phyloP scores from a whole-genome alignment of 53 echinoderm and acorn worm species.

The Patiria pectinifera region DNA sequence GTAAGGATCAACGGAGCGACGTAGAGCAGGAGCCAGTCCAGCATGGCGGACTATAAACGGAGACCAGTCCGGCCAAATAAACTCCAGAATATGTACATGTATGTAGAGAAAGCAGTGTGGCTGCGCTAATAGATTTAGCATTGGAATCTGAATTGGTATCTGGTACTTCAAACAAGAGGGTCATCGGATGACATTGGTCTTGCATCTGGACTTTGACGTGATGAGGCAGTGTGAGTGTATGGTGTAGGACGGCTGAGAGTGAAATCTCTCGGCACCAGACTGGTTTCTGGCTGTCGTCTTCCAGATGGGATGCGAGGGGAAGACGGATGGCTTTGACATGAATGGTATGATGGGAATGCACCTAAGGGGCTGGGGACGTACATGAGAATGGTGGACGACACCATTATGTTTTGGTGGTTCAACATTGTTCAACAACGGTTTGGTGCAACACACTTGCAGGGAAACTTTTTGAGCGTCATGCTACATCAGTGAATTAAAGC shows the following conservation, averaged over 20 bases:
- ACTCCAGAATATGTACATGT: background rate
- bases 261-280: constrained; percentile 21
- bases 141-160: constrained; percentile 23
- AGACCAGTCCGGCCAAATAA: constrained; percentile 47
- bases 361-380: constrained; percentile 8
- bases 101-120: background rate
- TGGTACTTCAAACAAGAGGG: constrained; percentile 14
- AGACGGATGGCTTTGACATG: constrained; percentile 31
- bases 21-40: constrained; percentile 41
- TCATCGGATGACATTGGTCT: background rate
- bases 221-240: background rate
- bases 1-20: constrained; percentile 44
- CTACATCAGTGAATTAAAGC: background rate
- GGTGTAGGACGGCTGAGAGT: background rate
- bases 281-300: constrained; percentile 30
- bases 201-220: background rate
- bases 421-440: background rate
- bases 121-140: background rate
- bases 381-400: background rate
- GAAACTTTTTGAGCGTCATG: background rate
- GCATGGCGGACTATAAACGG: background rate
- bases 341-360: constrained; percentile 41
- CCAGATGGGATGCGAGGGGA: background rate
- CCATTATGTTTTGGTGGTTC: background rate
- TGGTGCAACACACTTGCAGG: background rate